A percentile compares a stretch with the other conserved stretches of the same genome.
phyloP scores from a whole-genome alignment of 2,797 vertebrate species.

The Phalanger gymnotis region DNA sequence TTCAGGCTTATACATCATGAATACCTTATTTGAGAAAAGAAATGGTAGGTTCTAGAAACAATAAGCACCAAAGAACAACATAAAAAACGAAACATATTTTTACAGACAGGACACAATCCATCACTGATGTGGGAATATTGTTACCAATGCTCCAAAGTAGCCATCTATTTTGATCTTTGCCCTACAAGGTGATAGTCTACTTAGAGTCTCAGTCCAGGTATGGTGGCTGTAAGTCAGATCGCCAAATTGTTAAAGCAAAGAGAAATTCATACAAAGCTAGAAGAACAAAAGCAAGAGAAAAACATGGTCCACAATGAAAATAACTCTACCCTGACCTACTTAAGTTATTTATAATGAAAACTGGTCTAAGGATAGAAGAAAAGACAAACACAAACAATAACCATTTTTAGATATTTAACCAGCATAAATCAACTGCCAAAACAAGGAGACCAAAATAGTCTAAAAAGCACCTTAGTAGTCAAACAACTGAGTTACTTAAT shows the following conservation, averaged over 20 bases:
- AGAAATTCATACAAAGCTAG: not conserved
- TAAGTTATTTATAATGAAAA: not conserved
- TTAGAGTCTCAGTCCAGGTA: not conserved
- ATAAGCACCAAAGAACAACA: not conserved
- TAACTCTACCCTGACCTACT: not conserved
- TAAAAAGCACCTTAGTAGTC: not conserved
- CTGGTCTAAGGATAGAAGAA: not conserved
- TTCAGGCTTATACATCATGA: not conserved
- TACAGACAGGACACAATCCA: not conserved
- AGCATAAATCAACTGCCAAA: not conserved
- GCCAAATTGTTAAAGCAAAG: not conserved
- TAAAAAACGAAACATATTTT: not conserved
- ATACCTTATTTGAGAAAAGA: not conserved
- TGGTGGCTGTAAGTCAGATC: not conserved
- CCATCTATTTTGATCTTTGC: not conserved
- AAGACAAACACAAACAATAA: not conserved
- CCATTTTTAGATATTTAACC: not conserved
- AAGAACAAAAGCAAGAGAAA: not conserved
- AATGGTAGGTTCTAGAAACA: not conserved
- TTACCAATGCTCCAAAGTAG: not conserved
- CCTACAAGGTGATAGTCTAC: not conserved
- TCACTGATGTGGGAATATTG: not conserved
- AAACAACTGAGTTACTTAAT: not conserved
- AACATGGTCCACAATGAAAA: not conserved
- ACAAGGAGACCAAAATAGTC: not conserved